Base-by-base conservation (phyloP, 1,140 invertebrate genomes). In the Zeugodacus cucurbitae region DNA sequence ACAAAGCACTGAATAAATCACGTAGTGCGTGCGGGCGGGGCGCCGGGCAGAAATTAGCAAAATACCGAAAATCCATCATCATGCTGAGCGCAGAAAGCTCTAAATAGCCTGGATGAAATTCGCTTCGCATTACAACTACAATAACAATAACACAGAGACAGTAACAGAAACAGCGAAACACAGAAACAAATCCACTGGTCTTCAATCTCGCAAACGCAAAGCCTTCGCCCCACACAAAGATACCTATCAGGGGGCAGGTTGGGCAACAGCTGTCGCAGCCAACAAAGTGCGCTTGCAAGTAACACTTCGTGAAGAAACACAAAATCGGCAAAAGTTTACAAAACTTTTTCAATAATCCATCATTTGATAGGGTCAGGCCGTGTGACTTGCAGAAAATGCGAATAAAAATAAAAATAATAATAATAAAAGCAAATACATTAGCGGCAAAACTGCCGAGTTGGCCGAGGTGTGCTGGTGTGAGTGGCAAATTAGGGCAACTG, bases 311-410 rank as follows among this genome's bases (percentile, higher is more conserved):
- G 32, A 17, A 29, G 59, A 70, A 70, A 37, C 17, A 44, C 1
- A 41, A 8, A 41, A 37, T 5, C 32, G 37, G 41, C 3, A 44
- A 82, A 82, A 82, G 74, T 82, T 82, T 54, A 26, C 10, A 26
- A 82, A 82, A 82, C 74, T 82, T 82, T 82, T 82, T 82, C 74
- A 82, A 82, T 82, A 82, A 82, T 82, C 74, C 74, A 82, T 82
- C 74, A 82, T 82, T 82, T 82, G 41, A 48, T 48, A 41, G 26
- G 74, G 74, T 82, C 37, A 82, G 67, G 1, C 41, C 67, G 34
- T 82, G 41, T 48, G 41, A 82, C 74, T 82, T 82, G 41, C 37
- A 26, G 37, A 82, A 48, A 82, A 29, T 32, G 11, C 14, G 26
- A 70, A 70, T 62, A 26, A n/a, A 62, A n/a, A 74, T 74, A 74